Evolutionary conservation across 1,140 invertebrate genomes (phyloP).

Genomic region (Contarinia nasturtii): DNA sequence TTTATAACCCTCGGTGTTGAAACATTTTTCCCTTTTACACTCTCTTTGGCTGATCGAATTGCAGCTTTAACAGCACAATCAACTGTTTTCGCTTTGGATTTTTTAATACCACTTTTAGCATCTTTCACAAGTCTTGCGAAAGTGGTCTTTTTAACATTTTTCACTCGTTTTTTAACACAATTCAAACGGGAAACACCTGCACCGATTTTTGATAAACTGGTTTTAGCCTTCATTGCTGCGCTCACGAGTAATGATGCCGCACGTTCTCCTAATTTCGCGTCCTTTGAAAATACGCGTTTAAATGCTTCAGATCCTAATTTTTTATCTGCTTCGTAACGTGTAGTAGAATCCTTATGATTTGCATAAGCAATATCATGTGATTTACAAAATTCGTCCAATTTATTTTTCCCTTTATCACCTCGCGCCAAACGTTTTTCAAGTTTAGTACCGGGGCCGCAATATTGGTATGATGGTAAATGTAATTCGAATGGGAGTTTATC

Average conservation of each 20-base stretch:
- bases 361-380: conserved; percentile 7
- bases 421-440: conserved; percentile 10
- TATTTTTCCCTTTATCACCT: conserved; percentile 15
- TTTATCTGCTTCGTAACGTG: conserved; percentile 21
- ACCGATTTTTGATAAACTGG: background rate
- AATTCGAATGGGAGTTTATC: conserved; percentile 12
- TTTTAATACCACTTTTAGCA: background rate
- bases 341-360: conserved; percentile 14
- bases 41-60: conserved; percentile 4
- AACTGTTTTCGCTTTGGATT: background rate
- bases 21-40: conserved; percentile 5
- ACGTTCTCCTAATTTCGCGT: background rate
- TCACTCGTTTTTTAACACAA: too few relatives aligned
- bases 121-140: background rate
- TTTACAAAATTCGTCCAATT: conserved; percentile 13
- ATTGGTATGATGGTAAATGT: conserved; percentile 9
- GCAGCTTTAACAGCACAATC: conserved; percentile 4
- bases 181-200: background rate
- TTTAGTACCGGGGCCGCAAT: background rate
- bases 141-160: background rate
- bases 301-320: background rate
- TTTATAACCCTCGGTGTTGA: conserved; percentile 13
- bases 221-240: background rate
- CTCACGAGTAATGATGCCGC: background rate
- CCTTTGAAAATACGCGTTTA: background rate